Evolutionary conservation across 2,888 invertebrate species (phyloP).

Genomic region (Lepetodrilus schrolli): DNA sequence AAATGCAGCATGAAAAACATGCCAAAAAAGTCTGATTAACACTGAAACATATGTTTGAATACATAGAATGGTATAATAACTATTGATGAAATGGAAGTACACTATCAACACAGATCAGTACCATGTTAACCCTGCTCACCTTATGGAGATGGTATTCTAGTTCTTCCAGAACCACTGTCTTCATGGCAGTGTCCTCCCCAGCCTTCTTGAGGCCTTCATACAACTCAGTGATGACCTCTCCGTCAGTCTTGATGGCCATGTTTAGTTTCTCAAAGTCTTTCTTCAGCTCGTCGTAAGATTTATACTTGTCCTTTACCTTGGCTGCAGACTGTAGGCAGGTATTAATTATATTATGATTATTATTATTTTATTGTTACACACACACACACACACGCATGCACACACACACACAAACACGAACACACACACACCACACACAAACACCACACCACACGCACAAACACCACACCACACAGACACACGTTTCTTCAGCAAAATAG

Average conservation of each 20-base stretch:
- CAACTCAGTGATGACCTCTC: constrained; percentile 80
- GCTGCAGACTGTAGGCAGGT: not conserved
- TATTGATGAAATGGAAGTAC: too few relatives aligned
- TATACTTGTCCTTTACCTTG: constrained; percentile 59
- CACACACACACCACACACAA: too few relatives aligned
- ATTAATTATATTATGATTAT: not conserved
- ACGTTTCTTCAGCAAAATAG: not conserved
- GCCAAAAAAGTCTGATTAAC: too few relatives aligned
- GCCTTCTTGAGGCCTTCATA: constrained; percentile 77
- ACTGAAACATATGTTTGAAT: too few relatives aligned
- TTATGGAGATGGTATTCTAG: constrained; percentile 86
- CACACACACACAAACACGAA: too few relatives aligned
- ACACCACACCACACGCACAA: too few relatives aligned
- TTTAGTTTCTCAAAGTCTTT: constrained; percentile 81
- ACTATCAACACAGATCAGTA: too few relatives aligned
- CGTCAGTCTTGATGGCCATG: constrained; percentile 81
- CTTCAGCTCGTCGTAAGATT: constrained; percentile 79
- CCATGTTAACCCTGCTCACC: too few relatives aligned
- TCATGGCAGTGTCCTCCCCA: constrained; percentile 62
- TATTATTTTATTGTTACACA: not conserved
- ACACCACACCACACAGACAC: not conserved
- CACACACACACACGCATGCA: too few relatives aligned
- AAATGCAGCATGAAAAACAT: too few relatives aligned
- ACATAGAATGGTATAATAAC: too few relatives aligned
- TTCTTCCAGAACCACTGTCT: constrained; percentile 79